Base-by-base conservation (phyloP, 2,797 vertebrate genomes). In the Syngnathus rostellatus region DNA sequence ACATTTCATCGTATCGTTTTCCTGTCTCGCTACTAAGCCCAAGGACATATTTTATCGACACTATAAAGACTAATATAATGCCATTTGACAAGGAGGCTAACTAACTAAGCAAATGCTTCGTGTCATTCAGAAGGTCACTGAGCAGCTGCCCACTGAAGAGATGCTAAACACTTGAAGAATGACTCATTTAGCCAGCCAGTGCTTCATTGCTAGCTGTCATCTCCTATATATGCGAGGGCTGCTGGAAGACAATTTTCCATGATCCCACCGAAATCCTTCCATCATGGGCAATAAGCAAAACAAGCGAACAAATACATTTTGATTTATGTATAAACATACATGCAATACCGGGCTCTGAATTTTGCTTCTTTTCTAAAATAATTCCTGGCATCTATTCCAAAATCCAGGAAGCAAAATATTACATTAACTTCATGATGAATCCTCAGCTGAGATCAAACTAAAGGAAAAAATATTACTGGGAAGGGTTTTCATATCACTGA, bases 141-240 rank as follows among this genome's bases (percentile, higher is more conserved):
- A 62, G 39, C 60, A 62, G 60, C 60, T 62, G 37, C 17, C 58
- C 58, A 40, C 37, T 10, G 58, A 40, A 60, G 58, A 60, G 37
- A 39, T 40, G 63, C 77, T 57, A 77, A 77, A 73, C 72, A 23
- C 73, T 76, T 73, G 0, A 58, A 77, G 72, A 77, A 81, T 81
- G 77, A 82, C 66, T 77, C 69, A 40, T 60, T 60, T 39, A 62
- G 76, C 77, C 77, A 77, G 62, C 66, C 71, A 66, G 74, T 71
- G 72, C 76, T 73, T 71, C 70, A 68, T 39, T 17, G 67, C 55
- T 39, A 66, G 55, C 67, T 80, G 77, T 82, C 78, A 77, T 77
- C 78, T 71, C 66, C 57, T 11, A 55, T 46, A 68, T 70, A 68
- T 70, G 70, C 72, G 37, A 66, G 8, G 53, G 58, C 69, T 78